These are phyloP conservation scores for Anniella stebbinsi DNA, from an alignment of 2,797 vertebrate genomes.

Conservation along the genomic window DNA sequence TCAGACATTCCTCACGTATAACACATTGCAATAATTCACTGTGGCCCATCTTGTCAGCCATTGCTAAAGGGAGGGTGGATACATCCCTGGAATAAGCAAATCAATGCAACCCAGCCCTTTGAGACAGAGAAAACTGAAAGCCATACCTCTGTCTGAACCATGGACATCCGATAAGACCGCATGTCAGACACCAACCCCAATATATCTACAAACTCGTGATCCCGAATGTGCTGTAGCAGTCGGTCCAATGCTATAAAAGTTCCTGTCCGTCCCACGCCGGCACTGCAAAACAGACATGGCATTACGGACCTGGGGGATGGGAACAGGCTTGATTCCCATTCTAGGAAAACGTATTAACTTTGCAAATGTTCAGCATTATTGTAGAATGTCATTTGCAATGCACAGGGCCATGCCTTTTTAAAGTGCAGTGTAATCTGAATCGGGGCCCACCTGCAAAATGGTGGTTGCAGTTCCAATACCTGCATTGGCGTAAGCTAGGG, in stretches of 20 bases:
- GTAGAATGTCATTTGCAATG: no score
- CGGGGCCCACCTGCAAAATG: background rate
- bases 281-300: constrained; percentile 79
- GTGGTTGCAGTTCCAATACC: no score
- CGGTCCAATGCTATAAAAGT: constrained; percentile 97
- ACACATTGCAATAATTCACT: no score
- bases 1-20: no score
- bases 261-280: constrained; percentile 94
- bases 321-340: background rate
- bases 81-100: background rate
- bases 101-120: background rate
- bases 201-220: constrained; percentile 93
- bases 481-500: background rate
- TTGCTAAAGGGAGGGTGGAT: background rate
- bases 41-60: background rate
- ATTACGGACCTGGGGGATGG: background rate
- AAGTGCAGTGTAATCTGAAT: background rate
- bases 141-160: constrained; percentile 97
- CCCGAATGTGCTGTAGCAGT: constrained; percentile 93
- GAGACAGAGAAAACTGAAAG: background rate
- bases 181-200: constrained; percentile 94
- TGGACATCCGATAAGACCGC: constrained; percentile 94
- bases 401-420: background rate
- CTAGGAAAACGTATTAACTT: background rate
- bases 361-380: background rate